Evolutionary conservation across 2,113 vertebrate species (phyloP), one percentile per base, ranked within the genome.

Genomic region (Trogon melanurus): DNA sequence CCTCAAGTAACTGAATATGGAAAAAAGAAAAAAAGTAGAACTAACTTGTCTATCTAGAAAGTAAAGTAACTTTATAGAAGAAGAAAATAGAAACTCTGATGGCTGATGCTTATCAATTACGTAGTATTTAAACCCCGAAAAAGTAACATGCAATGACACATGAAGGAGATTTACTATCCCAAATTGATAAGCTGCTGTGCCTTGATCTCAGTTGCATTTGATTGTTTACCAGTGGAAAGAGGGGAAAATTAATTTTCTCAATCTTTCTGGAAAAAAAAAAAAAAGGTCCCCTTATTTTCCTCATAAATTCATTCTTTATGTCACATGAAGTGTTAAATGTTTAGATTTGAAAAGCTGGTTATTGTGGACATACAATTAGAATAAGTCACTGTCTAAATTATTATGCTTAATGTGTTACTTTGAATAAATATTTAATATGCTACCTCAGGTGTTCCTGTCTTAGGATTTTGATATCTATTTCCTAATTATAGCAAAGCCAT

Each of bases 401-500:
- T 91, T 85, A 57, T 93, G 53, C 51, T 93, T 94, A 92, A 92
- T 95, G 47, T 85, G 81, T 78, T 94, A 74, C 86, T 95, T 57
- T 88, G 89, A 91, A 97, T 96, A 97, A 94, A 96, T 95, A 92
- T 96, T 97, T 96, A 95, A 96, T 95, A 94, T 81, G 92, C 38
- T 93, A 83, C 94, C 95, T 96, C 73, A 96, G 93, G 91, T 97
- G 95, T 90, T 90, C 76, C 71, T 93, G 89, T 69, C 79, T 62
- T 84, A 85, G 65, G 61, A 93, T 95, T 97, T 95, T 93, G 88
- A 91, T 95, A 88, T 87, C 61, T 95, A 25, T 93, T 92, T 95
- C 92, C 87, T 95, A 93, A 96, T 96, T 95, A 95, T 32, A 70
- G 26, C 23, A 93, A 48, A 67, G 47, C 34, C 87, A 88, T 83